Base-by-base conservation (phyloP, 2,113 vertebrate species). In the Chiloscyllium plagiosum region DNA sequence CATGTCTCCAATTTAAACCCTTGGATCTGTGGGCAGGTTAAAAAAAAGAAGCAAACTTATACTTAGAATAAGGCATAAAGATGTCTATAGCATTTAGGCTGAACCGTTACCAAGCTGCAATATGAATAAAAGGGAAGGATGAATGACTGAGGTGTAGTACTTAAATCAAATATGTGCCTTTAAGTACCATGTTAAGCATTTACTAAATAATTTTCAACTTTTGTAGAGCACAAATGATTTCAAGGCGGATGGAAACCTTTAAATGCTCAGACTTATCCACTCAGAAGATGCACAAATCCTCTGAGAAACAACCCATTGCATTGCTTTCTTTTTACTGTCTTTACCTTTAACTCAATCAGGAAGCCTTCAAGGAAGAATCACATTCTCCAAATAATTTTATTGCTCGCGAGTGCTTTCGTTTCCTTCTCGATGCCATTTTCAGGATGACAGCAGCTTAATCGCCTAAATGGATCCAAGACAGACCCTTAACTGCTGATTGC, bases 361-460 rank as follows among this genome's bases (percentile, higher is more conserved):
- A 96, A 96, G 90, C 93, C 70, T 95, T 94, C 85, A 86, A 96
- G 95, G 95, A 96, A 96, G 96, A 94, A 96, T 90, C 87, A 94
- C 61, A 61, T 95, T 97, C 96, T 86, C 96, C 66, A 68, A 42
- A 96, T 95, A 95, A 96, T 96, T 94, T 96, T 95, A 93, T 94
- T 96, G 95, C 86, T 94, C 86, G 65, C 37, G 47, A 89, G 93
- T 95, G 96, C 95, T 66, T 76, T 83, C 37, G 70, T 68, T 96
- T 68, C 70, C 95, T 96, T 96, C 61, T 96, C 96, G 95, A 95
- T 96, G 89, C 95, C 90, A 95, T 96, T 96, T 96, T 96, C 95
- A 96, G 90, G 95, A 86, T 85, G 96, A 97, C 96, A 97, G 86
- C 90, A 92, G 96, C 95, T 96, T 97, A 97, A 97, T 96, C 96